A percentile compares a stretch with the other conserved stretches of the same genome.
Conservation (phyloP, 2,888 invertebrate species). For the Tinea semifulvella region DNA sequence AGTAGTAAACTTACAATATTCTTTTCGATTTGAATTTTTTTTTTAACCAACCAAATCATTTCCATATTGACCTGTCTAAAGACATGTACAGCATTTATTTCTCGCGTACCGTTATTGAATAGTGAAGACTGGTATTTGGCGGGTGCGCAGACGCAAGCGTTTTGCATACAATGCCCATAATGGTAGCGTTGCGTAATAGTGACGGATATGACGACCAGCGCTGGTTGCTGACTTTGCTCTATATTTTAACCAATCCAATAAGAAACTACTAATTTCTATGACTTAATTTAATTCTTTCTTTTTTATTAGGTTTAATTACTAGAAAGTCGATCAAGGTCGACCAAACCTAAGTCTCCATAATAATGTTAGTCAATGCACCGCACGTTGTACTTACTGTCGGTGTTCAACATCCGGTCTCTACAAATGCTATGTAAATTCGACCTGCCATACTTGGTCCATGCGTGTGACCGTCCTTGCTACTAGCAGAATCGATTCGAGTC, state of each 20-base stretch:
- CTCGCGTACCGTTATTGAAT: constrained; percentile 25
- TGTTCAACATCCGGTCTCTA: constrained; percentile 44
- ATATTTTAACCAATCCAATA: no score
- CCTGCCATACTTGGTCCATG: constrained; percentile 28
- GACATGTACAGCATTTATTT: constrained; percentile 10
- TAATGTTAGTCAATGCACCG: constrained; percentile 27
- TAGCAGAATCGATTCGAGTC: background rate
- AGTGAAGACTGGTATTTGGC: constrained; percentile 41
- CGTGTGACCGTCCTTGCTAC: constrained; percentile 38
- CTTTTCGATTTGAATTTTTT: background rate
- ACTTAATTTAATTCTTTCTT: background rate
- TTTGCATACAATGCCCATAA: constrained; percentile 65
- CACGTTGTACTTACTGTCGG: constrained; percentile 38
- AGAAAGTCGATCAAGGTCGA: constrained; percentile 8
- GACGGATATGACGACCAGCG: constrained; percentile 62
- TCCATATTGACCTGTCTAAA: constrained; percentile 2
- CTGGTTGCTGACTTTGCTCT: no score
- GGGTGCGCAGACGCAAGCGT: constrained; percentile 31
- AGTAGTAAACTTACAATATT: background rate
- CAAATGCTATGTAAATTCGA: constrained; percentile 47
- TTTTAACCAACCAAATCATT: background rate
- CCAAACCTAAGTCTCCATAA: constrained; percentile 2
- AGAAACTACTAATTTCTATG: no score
- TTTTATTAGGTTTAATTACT: background rate
- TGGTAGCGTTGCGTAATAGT: constrained; percentile 49